Base-by-base conservation (phyloP, 2,888 invertebrate genomes). In the Dexiosoma caninum region DNA sequence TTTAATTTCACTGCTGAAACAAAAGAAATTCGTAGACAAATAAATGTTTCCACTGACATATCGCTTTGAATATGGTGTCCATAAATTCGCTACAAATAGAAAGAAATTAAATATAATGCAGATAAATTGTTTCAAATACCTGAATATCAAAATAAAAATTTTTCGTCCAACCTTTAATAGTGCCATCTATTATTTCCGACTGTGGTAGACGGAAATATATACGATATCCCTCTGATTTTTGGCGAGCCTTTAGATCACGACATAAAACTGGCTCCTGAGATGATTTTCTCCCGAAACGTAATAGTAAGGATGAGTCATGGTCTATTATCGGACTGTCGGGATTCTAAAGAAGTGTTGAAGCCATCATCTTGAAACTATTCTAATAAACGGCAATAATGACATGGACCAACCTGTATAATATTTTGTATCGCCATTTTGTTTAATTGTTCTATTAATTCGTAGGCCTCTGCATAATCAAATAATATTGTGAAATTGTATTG, bases 381-480 rank as follows among this genome's bases (percentile, higher is more conserved):
- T n/a, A n/a, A n/a, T n/a, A n/a, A n/a, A n/a, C n/a, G n/a, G n/a
- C n/a, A n/a, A n/a, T n/a, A n/a, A n/a, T n/a, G n/a, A n/a, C 8
- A 1, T 27, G 19, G 23, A 46, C 67, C 8, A 69, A 87, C 87
- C 83, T 88, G 87, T 74, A 90, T 90, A 53, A 89, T 82, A 94
- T 95, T 94, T 92, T 97, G 97, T 94, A 99, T 98, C 74, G 98
- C 98, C 91, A 98, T 94, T 91, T 98, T 98, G 67, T 97, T 97
- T 46, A 99, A 91, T 89, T 98, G 98, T 87, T 97, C 96, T 94
- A 98, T 98, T 84, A 99, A 90, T 14, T 94, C 93, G 90, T 95
- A 98, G 0, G 98, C 97, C 89, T 99, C 98, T 69, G 93, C 93
- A 87, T 96, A 95, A 87, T 94, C 95, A 83, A 97, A 91, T 86